Conservation (phyloP, 2,888 invertebrate species). For the Seira ritae region DNA sequence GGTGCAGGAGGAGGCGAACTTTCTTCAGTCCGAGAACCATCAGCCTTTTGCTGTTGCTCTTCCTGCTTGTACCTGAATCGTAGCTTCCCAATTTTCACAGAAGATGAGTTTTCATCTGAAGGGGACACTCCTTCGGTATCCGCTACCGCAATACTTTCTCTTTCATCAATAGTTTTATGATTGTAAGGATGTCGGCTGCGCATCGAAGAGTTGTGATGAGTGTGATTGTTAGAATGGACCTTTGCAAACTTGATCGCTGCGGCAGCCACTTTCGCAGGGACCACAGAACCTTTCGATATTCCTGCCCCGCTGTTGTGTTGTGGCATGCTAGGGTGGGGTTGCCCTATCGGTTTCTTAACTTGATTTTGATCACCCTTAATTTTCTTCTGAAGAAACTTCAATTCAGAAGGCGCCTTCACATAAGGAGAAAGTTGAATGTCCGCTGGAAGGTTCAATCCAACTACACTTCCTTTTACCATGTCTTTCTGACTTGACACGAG, state of each 20-base stretch:
- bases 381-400: slow-evolving; percentile 37
- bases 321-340: slow-evolving; percentile 2
- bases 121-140: background rate
- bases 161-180: background rate
- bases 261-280: slow-evolving; percentile 47
- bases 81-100: slow-evolving; percentile 38
- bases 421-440: slow-evolving; percentile 42
- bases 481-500: no score
- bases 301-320: background rate
- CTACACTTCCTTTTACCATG: no score
- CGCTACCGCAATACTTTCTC: no score
- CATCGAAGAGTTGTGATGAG: background rate
- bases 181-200: no score
- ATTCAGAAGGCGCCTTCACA: slow-evolving; percentile 39
- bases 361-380: slow-evolving; percentile 25
- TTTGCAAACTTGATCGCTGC: slow-evolving; percentile 41
- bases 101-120: slow-evolving; percentile 17
- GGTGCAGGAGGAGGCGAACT: no score
- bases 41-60: slow-evolving; percentile 12
- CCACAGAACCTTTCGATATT: slow-evolving; percentile 8
- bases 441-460: no score
- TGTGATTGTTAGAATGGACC: background rate
- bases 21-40: no score
- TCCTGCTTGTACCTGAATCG: slow-evolving; percentile 26
- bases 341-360: background rate